Base-by-base conservation (phyloP, 1,140 invertebrate species). In the Eciton burchellii region DNA sequence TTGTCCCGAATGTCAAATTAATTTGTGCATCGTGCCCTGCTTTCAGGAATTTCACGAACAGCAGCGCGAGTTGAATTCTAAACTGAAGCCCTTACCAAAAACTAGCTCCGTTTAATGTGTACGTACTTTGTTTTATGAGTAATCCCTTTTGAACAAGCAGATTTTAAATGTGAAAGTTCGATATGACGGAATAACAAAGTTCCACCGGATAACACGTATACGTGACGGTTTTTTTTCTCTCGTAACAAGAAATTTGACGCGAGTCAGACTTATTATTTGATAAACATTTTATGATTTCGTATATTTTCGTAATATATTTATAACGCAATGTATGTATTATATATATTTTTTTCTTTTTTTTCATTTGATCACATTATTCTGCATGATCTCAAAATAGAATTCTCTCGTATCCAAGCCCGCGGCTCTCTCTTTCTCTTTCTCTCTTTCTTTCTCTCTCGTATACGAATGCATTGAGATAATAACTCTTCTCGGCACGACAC, bases 1-100 rank as follows among this genome's bases (percentile, higher is more conserved):
- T 91, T 98, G 97, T 94, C 97, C 97, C 1, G 97, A 98, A 90
- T 98, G 97, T 92, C 96, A 97, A 90, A 97, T 96, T 56, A 98
- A 98, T 93, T 94, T 98, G 57, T 98, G 97, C 93, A 97, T 98
- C 89, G 97, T 97, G 57, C 97, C 97, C 29, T 97, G 97, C 91
- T 97, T 97, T 93, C 97, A 97, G 92, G 96, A 97, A 90, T 97
- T 96, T 90, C 96, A 97, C 90, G 96, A 97, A 88, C 88, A 94
- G 89, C 84, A 93, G 65, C 66, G 89, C 87, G 82, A 94, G 77
- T 16, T 92, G 84, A 73, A 88, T 88, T 57, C 90, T 88, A 86
- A 91, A 88, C 84, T 90, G 84, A 89, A 92, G 89, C 81, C 93
- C 90, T 86, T 91, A 81, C 94, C 94, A 62, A 94, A 94, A 91